phyloP scores from a whole-genome alignment of 2,888 invertebrate genomes.

The Branchellion lobata region DNA sequence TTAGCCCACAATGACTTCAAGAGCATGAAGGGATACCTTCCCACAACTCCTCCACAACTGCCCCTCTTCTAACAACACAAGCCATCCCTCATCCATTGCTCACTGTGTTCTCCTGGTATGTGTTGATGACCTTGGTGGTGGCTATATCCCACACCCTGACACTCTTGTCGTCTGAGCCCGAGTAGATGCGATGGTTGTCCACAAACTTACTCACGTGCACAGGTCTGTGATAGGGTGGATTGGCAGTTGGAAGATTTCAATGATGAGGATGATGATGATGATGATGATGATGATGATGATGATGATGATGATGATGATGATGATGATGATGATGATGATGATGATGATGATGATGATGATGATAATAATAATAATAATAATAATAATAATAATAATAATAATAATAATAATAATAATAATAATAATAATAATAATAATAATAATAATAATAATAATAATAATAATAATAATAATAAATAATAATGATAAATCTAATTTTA shows the following conservation, averaged over 20 bases:
- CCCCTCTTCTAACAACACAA: too few relatives aligned
- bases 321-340: slow-evolving; percentile 31
- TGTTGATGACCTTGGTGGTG: slow-evolving; percentile 73
- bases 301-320: slow-evolving; percentile 34
- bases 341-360: slow-evolving; percentile 11
- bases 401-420: neutral
- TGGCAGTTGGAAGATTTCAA: neutral
- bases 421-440: too few relatives aligned
- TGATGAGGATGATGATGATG: slow-evolving; percentile 12
- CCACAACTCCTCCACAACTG: too few relatives aligned
- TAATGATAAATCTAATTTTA: too few relatives aligned
- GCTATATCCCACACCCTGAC: slow-evolving; percentile 87
- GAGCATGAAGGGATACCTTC: too few relatives aligned
- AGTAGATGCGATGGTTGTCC: slow-evolving; percentile 74
- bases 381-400: neutral
- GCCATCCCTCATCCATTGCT: neutral
- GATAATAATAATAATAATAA: neutral
- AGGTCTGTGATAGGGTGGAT: neutral
- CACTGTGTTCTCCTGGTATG: slow-evolving; percentile 64
- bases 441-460: too few relatives aligned
- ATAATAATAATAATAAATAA: too few relatives aligned
- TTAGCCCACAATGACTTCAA: too few relatives aligned
- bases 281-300: slow-evolving; percentile 34
- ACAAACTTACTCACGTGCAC: slow-evolving; percentile 71
- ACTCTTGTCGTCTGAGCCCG: slow-evolving; percentile 87